Base-by-base conservation (phyloP, 1,140 invertebrate genomes). In the Neodiprion fabricii region DNA sequence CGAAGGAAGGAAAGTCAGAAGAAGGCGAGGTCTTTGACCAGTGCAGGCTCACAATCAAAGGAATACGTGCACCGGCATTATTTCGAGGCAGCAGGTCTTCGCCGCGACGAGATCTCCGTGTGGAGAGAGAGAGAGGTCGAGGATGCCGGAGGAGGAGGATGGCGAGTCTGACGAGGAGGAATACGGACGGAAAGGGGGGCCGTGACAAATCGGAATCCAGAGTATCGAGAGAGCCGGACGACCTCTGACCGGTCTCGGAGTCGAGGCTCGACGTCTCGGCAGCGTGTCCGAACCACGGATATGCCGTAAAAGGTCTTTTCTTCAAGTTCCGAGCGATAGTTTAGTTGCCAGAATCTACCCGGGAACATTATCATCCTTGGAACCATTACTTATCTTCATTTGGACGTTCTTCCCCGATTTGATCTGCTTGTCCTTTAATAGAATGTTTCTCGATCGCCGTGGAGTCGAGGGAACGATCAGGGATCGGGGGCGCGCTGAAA, bases 171-270 rank as follows among this genome's bases (percentile, higher is more conserved):
- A 5, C 53, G 28, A 40, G 28, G 28, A 3, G 28, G 28, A 40
- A 40, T 40, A 40, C 28, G 28, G 28, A 40, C 28, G 28, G 28
- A 21, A 65, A 65, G 23, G 67, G 12, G 3, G 21, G 40, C 21
- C 67, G 67, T 69, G 67, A 69, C 67, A 21, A 69, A 69, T 69
- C 67, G 67, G 67, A 69, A 69, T 69, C 67, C 67, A 69, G 67
- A 69, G 67, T 69, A 69, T 69, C 67, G 67, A 69, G 40, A 69
- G 53, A 40, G 28, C 28, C 28, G 28, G 28, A 14, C 61, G 61
- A 65, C 61, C 67, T 69, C 67, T 69, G 67, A 69, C 67, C 67
- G 14, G 23, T 61, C 11, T 14, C 53, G 28, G 28, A 40, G 28
- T 40, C 28, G 28, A 40, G 28, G 2, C 28, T 40, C 28, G 28